Evolutionary conservation across 2,888 invertebrate species (phyloP), one percentile per base, ranked within the genome.

Genomic region (Mechanitis mazaeus): DNA sequence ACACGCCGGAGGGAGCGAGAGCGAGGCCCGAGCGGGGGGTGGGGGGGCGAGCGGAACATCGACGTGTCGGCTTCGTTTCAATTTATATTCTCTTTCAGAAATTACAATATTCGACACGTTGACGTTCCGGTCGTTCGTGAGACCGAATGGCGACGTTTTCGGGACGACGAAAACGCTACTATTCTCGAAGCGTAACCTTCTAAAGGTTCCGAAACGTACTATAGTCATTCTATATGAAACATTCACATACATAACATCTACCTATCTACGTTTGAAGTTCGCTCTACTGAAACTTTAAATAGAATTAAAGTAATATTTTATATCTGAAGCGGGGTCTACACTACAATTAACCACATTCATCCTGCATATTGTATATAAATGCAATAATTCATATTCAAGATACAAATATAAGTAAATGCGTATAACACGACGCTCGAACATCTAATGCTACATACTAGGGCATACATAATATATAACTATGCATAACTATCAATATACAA

Each of bases 171-270:
- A 31, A 50, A 31, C 69, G 64, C 60, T 67, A 64, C 66, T 69
- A 63, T 61, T 64, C 59, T 54, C 59, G 55, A 28, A 50, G 50
- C 9, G 50, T 42, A 11, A 31, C 50, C 50, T 50, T 50, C 50
- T 50, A 50, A 50, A 50, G 50, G 50, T 50, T 31, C 31, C 31
- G 11, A 9, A 42, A 42, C 55, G 69, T 68, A 68, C 72, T 71
- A 73, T n/a, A 59, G 60, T 64, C 66, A 59, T 64, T 60, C 58
- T 63, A 65, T 62, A 63, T 54, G 55, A 70, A 71, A 77, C 79
- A 81, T 79, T 76, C 83, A 83, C 83, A 84, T 84, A 84, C 86
- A 86, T 86, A 87, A 87, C 87, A 87, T 87, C 88, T 88, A 87
- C 87, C 87, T 87, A 80, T 78, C 78, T 75, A 65, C 71, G 72